Evolutionary conservation across 1,140 invertebrate genomes (phyloP), one percentile per base, ranked within the genome.

Genomic region (Diprion similis): DNA sequence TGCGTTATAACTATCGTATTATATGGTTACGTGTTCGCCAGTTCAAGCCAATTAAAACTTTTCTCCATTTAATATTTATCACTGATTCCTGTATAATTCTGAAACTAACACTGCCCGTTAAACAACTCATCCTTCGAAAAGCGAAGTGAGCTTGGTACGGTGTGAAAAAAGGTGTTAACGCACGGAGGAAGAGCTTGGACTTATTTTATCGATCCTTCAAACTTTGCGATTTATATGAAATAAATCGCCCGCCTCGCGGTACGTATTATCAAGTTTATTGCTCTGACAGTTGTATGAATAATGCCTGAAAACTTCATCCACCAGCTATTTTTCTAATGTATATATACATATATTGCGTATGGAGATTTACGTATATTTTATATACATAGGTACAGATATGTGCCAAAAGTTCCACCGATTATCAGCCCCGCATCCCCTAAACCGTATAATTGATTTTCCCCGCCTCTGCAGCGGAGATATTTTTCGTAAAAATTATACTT

Each of bases 251-350:
- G 2, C 1, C 13, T 17, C 59, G 59, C 59, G 17, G 59, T 17
- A 15, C 59, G 59, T 64, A 64, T 64, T 64, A 64, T 64, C 59
- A 64, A 64, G 17, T 64, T 64, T 64, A 3, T 15, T 64, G 17
- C 17, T 7, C 59, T 64, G 59, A 64, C 59, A 64, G 59, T 64
- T 64, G 13, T 64, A 64, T 64, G 59, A 64, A 64, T 64, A 64
- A 64, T 17, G 59, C 17, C 59, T 64, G 17, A 15, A 18, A 64
- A 64, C 59, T 64, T 64, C 24, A 37, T 37, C 24, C 24, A 37
- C 24, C 24, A 6, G 24, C 24, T 37, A 37, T 37, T 37, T 37
- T 37, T 37, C 24, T 37, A 37, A 37, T 37, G 6, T 37, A 37
- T 37, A 24, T 24, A 24, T 24, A 37, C 6, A 37, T 37, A 37